phyloP scores from a whole-genome alignment of 2,113 vertebrate species.

The Pedetes capensis region DNA sequence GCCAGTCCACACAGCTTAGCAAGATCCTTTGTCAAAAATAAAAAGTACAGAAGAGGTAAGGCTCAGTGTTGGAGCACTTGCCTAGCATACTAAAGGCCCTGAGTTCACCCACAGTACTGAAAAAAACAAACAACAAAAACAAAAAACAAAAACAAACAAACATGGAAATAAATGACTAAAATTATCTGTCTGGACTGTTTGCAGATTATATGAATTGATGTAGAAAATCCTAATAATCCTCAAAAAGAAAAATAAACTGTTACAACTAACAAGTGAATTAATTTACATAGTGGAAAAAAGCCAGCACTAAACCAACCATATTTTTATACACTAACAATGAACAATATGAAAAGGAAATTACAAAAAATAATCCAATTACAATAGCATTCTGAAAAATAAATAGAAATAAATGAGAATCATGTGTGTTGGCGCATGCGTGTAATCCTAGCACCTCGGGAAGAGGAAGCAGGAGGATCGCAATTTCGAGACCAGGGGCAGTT shows the following conservation, averaged over 20 bases:
- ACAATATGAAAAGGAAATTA: not conserved
- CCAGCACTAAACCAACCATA: not conserved
- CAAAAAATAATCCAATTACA: not conserved
- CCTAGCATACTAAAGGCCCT: no score
- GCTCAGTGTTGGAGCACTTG: no score
- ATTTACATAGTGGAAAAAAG: not conserved
- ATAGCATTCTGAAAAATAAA: not conserved
- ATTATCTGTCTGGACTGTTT: no score
- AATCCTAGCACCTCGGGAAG: no score
- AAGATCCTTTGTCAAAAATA: no score
- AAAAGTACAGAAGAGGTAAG: no score
- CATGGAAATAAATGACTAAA: not conserved
- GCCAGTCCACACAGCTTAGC: no score
- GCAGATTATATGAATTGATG: not conserved
- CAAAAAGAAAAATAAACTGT: not conserved
- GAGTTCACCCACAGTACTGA: no score
- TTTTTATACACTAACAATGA: not conserved
- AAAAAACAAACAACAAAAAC: not conserved
- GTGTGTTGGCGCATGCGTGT: no score
- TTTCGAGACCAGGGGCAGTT: no score
- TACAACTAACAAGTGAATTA: not conserved
- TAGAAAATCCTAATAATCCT: not conserved
- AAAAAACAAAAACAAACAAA: not conserved
- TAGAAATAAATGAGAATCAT: not conserved
- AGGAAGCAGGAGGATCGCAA: no score